phyloP scores from a whole-genome alignment of 2,888 invertebrate species.

The Tenodera sinensis region DNA sequence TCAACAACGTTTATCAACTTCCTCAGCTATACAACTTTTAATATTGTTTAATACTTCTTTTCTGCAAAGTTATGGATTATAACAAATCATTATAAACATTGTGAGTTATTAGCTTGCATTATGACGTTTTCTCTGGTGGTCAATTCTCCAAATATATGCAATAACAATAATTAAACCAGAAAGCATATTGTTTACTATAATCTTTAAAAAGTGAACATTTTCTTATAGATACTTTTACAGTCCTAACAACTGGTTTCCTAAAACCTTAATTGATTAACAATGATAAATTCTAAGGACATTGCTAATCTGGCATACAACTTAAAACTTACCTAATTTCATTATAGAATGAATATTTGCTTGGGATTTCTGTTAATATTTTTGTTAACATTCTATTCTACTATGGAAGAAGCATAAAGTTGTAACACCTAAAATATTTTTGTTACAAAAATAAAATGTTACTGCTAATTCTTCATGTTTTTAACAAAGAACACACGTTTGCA shows the following conservation, averaged over 20 bases:
- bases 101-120: background rate
- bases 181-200: background rate
- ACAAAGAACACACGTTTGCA: no score
- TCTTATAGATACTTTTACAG: no score
- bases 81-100: background rate
- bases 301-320: no score
- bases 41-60: background rate
- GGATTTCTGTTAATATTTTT: background rate
- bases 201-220: no score
- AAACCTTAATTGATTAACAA: no score
- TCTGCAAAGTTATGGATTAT: background rate
- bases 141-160: background rate
- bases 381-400: background rate
- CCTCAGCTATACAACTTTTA: background rate
- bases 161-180: background rate
- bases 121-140: background rate
- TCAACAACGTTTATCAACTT: background rate
- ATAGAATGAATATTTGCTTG: background rate
- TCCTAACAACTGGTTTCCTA: no score
- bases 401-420: background rate
- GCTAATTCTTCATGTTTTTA: no score
- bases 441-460: background rate
- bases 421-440: background rate
- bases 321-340: no score
- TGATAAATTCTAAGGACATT: no score